Evolutionary conservation across 1,140 invertebrate genomes (phyloP).

Genomic region (Galleria mellonella): DNA sequence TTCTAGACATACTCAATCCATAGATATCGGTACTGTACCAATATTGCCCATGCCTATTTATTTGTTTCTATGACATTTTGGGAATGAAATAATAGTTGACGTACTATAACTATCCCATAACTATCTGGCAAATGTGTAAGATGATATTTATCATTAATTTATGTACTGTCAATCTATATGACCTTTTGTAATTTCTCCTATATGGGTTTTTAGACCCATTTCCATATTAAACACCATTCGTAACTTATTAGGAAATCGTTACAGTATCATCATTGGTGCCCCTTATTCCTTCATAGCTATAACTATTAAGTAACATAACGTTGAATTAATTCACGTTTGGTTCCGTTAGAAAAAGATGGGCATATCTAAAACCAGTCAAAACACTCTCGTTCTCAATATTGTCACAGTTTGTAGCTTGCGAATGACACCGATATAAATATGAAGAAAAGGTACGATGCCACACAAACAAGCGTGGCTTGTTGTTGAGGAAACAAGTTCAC

Average conservation of each 20-base stretch:
- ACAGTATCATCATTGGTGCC: conserved; percentile 22
- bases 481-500: conserved; percentile 42
- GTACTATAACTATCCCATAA: no score
- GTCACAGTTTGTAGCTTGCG: conserved; percentile 20
- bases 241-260: conserved; percentile 21
- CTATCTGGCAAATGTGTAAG: no score
- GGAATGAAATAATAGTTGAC: no score
- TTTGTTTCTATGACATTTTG: no score
- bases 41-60: no score
- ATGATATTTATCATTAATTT: no score
- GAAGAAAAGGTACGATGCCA: conserved; percentile 31
- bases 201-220: conserved; percentile 8
- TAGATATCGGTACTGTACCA: no score
- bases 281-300: conserved; percentile 22
- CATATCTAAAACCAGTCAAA: conserved; percentile 34
- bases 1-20: no score
- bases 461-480: conserved; percentile 59
- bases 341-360: conserved; percentile 58
- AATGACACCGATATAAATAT: conserved; percentile 59
- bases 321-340: conserved; percentile 49
- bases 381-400: conserved; percentile 36
- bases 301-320: conserved; percentile 42
- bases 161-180: no score
- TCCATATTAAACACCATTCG: not conserved
- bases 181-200: not conserved